Evolutionary conservation across 2,888 invertebrate genomes (phyloP).

Genomic region (Cotesia congregata): DNA sequence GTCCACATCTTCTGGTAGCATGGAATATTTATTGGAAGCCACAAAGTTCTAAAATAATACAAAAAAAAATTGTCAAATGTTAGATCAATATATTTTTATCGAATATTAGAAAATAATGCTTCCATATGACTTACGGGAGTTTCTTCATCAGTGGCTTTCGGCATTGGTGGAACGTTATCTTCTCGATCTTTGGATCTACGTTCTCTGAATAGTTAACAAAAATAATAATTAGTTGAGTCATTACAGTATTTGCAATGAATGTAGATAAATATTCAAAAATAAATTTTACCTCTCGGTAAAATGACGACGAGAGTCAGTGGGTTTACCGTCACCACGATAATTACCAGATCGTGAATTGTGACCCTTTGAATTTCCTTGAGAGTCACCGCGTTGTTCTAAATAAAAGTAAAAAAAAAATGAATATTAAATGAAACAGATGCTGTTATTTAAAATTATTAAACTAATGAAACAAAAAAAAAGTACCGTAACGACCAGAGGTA

Average conservation of each 20-base stretch:
- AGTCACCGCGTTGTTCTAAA: slow-evolving; percentile 53
- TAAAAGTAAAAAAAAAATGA: background rate
- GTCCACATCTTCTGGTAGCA: slow-evolving; percentile 79
- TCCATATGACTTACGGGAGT: slow-evolving; percentile 75
- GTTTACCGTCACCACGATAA: slow-evolving; percentile 46
- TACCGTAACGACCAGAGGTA: slow-evolving; percentile 56
- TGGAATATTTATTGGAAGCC: slow-evolving; percentile 83
- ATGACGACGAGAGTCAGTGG: slow-evolving; percentile 54
- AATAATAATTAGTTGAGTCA: background rate
- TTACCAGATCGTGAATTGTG: slow-evolving; percentile 49
- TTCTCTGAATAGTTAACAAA: slow-evolving; percentile 48
- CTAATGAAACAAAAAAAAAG: slow-evolving; percentile 11
- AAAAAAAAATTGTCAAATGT: slow-evolving; percentile 6
- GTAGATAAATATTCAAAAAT: background rate
- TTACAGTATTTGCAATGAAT: background rate
- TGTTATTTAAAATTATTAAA: slow-evolving; percentile 10
- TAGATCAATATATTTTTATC: slow-evolving; percentile 22
- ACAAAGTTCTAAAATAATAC: slow-evolving; percentile 77
- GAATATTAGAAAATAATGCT: background rate
- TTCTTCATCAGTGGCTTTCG: slow-evolving; percentile 81
- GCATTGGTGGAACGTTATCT: slow-evolving; percentile 73
- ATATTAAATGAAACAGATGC: background rate
- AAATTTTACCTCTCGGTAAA: slow-evolving; percentile 54
- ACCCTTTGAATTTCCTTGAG: slow-evolving; percentile 51
- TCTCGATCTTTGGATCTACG: slow-evolving; percentile 59